phyloP scores from a whole-genome alignment of 2,113 vertebrate species.

The Ploceus nigricollis region DNA sequence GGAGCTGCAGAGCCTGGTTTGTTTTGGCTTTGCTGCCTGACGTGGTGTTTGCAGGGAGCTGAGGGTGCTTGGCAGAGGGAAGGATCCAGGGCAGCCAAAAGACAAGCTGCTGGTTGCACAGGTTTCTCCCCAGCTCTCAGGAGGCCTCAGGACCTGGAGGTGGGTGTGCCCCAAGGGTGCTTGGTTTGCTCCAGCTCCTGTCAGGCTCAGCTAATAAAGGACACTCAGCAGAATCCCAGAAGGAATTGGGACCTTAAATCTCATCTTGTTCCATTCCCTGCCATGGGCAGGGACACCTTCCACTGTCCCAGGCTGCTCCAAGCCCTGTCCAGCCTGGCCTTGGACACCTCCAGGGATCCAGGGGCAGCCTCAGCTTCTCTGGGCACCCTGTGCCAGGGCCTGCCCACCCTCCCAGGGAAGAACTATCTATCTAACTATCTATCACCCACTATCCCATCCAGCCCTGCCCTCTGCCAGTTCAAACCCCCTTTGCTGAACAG shows the following conservation, averaged over 20 bases:
- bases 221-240: not conserved
- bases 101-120: not conserved
- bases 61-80: not conserved
- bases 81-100: not conserved
- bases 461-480: not conserved
- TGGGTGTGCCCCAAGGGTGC: not conserved
- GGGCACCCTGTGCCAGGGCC: not conserved
- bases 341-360: not conserved
- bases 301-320: not conserved
- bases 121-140: not conserved
- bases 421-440: too few species aligned
- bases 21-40: not conserved
- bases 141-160: not conserved
- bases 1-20: not conserved
- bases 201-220: not conserved
- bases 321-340: rapidly evolving
- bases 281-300: not conserved
- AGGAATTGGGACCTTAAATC: not conserved
- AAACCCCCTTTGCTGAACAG: not conserved
- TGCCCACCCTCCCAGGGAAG: not conserved
- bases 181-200: not conserved
- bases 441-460: too few species aligned
- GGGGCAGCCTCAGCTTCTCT: not conserved
- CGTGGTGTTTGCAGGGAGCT: not conserved
- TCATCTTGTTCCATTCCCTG: not conserved